Evolutionary conservation across 2,113 vertebrate genomes (phyloP).

Genomic region (Heptranchias perlo): DNA sequence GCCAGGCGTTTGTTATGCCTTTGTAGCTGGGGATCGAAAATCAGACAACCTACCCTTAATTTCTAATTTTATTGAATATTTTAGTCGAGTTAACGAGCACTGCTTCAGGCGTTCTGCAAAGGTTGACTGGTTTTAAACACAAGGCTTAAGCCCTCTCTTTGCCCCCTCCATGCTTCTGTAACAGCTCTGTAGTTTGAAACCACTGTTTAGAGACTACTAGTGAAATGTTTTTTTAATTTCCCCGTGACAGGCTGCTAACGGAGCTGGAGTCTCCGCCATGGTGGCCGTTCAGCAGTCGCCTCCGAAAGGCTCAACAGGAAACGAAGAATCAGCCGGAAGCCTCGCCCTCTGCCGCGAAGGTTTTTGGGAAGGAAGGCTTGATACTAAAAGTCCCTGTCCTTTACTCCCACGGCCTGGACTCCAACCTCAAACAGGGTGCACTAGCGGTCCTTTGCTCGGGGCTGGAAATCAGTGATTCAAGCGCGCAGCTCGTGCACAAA

Average conservation of each 20-base stretch:
- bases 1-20: not conserved
- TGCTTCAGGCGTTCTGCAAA: not conserved
- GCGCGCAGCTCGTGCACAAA: slow-evolving; percentile 63
- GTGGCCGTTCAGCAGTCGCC: slow-evolving; percentile 83
- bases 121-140: not conserved
- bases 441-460: slow-evolving; percentile 65
- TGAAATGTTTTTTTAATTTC: fast-evolving
- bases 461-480: slow-evolving; percentile 70
- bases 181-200: not conserved
- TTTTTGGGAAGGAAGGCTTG: slow-evolving; percentile 50
- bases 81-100: not conserved
- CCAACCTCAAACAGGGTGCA: slow-evolving; percentile 65
- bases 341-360: slow-evolving; percentile 43
- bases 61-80: not conserved
- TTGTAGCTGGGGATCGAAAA: not conserved
- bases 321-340: slow-evolving; percentile 51
- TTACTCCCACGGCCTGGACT: slow-evolving; percentile 60
- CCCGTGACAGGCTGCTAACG: slow-evolving; percentile 65
- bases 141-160: not conserved
- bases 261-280: slow-evolving; percentile 84
- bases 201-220: not conserved
- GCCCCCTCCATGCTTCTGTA: not conserved
- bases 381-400: slow-evolving; percentile 71
- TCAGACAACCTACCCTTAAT: not conserved
- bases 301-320: slow-evolving; percentile 65